Evolutionary conservation across 2,888 invertebrate genomes (phyloP).

Genomic region (Sarcophaga variegata): DNA sequence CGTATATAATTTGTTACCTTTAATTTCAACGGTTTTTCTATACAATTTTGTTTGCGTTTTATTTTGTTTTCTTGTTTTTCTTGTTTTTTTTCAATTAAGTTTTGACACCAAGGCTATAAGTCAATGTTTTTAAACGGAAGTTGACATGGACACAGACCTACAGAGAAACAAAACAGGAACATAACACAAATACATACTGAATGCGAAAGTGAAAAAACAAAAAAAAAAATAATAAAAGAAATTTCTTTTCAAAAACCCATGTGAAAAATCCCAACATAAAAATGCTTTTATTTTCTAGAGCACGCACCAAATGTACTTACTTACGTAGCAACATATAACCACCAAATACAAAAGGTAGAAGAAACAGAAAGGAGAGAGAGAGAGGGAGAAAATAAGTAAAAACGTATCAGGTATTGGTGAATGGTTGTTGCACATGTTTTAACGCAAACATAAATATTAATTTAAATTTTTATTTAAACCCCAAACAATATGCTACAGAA

Average conservation of each 20-base stretch:
- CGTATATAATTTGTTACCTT: conserved; percentile 67
- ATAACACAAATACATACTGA: conserved; percentile 22
- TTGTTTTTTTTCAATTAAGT: conserved; percentile 61
- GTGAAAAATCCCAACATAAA: conserved; percentile 28
- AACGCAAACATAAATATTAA: conserved; percentile 66
- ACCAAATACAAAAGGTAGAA: no score
- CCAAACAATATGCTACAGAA: conserved; percentile 32
- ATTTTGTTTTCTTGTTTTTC: background rate
- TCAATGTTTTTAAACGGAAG: conserved; percentile 66
- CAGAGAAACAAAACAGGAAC: background rate
- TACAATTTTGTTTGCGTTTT: background rate
- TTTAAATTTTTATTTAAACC: conserved; percentile 59
- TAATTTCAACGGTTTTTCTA: conserved; percentile 54
- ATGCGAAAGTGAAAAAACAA: conserved; percentile 1
- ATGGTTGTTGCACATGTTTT: conserved; percentile 26
- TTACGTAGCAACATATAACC: background rate
- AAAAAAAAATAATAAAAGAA: conserved; percentile 5
- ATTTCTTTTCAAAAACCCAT: background rate
- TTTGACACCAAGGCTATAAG: conserved; percentile 68
- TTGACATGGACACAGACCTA: conserved; percentile 49
- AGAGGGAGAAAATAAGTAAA: background rate
- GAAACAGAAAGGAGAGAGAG: no score
- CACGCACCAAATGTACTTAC: conserved; percentile 22
- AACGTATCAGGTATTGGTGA: background rate
- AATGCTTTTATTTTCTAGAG: conserved; percentile 51